Percentiles rank a stretch among this genome's conserved stretches.
phyloP scores from a whole-genome alignment of 2,113 vertebrate species.

The Psephotus haematonotus region DNA sequence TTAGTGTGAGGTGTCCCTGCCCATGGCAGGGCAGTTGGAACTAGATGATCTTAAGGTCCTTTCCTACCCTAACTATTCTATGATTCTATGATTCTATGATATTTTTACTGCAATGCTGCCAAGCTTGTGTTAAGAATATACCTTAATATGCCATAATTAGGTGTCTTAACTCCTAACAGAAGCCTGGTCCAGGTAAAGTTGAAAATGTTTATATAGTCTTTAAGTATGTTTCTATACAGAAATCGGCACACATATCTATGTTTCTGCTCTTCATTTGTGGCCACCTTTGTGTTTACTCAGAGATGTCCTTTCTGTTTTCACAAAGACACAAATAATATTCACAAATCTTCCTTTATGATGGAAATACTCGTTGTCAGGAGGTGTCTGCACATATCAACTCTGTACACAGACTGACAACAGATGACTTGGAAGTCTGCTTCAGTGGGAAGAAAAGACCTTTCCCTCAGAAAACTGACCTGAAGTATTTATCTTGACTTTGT shows the following conservation, averaged over 20 bases:
- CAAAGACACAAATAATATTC: too few relatives aligned
- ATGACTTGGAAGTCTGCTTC: conserved; percentile 87
- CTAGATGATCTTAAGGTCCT: too few relatives aligned
- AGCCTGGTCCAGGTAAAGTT: not conserved
- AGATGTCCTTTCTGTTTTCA: too few relatives aligned
- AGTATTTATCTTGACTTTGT: conserved; percentile 68
- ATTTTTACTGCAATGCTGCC: not conserved
- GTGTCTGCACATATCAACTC: conserved; percentile 91
- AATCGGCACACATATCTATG: accelerated
- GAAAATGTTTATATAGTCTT: not conserved
- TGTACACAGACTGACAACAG: conserved; percentile 82
- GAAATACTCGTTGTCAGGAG: conserved; percentile 81
- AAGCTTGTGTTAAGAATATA: not conserved
- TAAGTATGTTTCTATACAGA: not conserved
- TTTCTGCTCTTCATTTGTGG: not conserved
- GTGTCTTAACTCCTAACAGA: not conserved
- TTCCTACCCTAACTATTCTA: too few relatives aligned
- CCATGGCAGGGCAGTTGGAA: too few relatives aligned
- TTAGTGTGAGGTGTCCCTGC: too few relatives aligned
- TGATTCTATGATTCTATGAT: too few relatives aligned
- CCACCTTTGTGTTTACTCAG: conserved; percentile 35
- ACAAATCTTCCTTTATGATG: conserved; percentile 86
- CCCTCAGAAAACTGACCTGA: conserved; percentile 83
- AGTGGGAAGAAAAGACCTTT: conserved; percentile 83
- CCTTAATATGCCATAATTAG: not conserved